Evolutionary conservation across 2,113 vertebrate genomes (phyloP).

Genomic region (Anguilla japonica): DNA sequence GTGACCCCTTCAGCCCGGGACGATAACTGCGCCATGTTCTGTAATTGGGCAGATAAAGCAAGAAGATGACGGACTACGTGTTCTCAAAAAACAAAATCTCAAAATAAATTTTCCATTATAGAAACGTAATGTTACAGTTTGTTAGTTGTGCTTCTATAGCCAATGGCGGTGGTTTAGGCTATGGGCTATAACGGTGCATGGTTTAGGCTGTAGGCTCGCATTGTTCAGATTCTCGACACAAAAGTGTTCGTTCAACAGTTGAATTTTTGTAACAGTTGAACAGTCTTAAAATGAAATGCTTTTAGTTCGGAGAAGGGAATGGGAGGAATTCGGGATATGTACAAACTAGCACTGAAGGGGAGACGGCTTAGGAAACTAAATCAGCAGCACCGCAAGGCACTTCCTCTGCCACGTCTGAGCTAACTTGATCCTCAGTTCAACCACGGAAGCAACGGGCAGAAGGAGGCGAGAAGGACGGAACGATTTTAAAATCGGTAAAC

Average conservation of each 20-base stretch:
- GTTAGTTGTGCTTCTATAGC: neutral
- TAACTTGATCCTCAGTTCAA: neutral
- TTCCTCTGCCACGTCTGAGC: slow-evolving; percentile 56
- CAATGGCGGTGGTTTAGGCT: neutral
- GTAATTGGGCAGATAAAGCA: slow-evolving; percentile 23
- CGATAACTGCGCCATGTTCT: slow-evolving; percentile 52
- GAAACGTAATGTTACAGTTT: neutral
- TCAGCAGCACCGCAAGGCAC: slow-evolving; percentile 21
- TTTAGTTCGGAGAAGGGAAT: neutral
- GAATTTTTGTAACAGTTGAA: no score
- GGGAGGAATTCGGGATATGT: slow-evolving; percentile 27
- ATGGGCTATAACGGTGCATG: neutral
- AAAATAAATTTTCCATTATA: neutral
- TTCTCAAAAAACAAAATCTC: neutral
- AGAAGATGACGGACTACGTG: neutral
- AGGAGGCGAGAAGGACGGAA: slow-evolving; percentile 20
- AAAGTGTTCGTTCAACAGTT: neutral
- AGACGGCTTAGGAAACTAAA: slow-evolving; percentile 7
- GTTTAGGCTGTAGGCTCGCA: neutral
- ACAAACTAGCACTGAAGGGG: neutral
- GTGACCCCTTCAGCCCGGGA: slow-evolving; percentile 60
- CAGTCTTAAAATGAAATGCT: neutral
- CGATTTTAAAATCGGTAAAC: slow-evolving; percentile 43
- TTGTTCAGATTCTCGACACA: neutral
- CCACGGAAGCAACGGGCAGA: slow-evolving; percentile 22